Percentiles rank a stretch among this genome's conserved stretches.
These are phyloP conservation scores for Acronicta leporina DNA, from an alignment of 2,888 invertebrate species.

Conservation along the genomic window DNA sequence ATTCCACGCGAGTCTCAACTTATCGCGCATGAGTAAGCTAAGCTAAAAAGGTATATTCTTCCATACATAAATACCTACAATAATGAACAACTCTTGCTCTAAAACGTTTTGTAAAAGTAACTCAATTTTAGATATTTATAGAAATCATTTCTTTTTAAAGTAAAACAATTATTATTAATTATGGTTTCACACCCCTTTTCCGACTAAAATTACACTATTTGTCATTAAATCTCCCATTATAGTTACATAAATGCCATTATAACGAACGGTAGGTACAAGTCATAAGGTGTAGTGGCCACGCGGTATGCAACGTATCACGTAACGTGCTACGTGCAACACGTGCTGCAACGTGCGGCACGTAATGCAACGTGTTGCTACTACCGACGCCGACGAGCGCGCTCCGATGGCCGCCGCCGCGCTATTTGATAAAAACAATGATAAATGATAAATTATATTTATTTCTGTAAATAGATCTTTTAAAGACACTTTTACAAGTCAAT, in stretches of 20 bases:
- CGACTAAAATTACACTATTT: conserved; percentile 1
- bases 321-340: conserved; percentile 9
- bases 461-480: too few species aligned
- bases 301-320: conserved; percentile 10
- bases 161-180: not conserved
- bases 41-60: not conserved
- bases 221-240: not conserved
- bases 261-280: conserved; percentile 16
- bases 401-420: conserved; percentile 37
- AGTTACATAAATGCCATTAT: conserved; percentile 16
- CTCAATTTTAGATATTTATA: not conserved
- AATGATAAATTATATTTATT: too few species aligned
- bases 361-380: conserved; percentile 19
- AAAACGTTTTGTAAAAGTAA: not conserved
- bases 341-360: conserved; percentile 7
- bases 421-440: not conserved
- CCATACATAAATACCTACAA: not conserved
- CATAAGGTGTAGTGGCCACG: conserved; percentile 1
- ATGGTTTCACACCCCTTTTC: not conserved
- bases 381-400: conserved; percentile 29
- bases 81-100: not conserved
- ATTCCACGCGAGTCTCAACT: too few species aligned
- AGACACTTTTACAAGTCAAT: too few species aligned
- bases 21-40: not conserved
- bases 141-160: not conserved